Evolutionary conservation across 2,113 vertebrate genomes (phyloP).

Genomic region (Chloropsis hardwickii): DNA sequence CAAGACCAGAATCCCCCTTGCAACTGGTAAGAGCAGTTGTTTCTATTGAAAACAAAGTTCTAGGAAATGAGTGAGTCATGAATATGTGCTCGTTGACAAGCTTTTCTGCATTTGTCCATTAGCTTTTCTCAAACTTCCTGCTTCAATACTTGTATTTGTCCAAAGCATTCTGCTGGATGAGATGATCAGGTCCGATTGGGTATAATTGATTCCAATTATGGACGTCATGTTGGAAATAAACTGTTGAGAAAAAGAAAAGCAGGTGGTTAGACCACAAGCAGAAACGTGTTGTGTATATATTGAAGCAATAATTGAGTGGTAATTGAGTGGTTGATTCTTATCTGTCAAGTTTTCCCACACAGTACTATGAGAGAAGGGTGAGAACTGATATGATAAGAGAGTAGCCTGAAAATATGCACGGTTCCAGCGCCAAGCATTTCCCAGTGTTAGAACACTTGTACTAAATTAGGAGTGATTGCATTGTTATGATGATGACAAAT

Average conservation of each 20-base stretch:
- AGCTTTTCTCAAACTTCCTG: background rate
- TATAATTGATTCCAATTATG: background rate
- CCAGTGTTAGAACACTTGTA: background rate
- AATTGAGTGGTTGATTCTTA: conserved; percentile 40
- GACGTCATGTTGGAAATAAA: background rate
- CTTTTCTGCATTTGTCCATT: background rate
- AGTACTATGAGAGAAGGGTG: background rate
- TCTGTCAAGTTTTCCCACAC: conserved; percentile 40
- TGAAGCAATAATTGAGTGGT: conserved; percentile 17
- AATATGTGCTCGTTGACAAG: background rate
- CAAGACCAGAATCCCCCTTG: background rate
- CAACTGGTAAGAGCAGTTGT: background rate
- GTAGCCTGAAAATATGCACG: background rate
- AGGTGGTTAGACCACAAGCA: conserved; percentile 12
- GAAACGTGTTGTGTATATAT: background rate
- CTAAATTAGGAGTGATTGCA: conserved; percentile 7
- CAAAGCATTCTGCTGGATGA: background rate
- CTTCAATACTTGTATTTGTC: background rate
- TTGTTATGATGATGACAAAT: background rate
- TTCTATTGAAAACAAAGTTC: background rate
- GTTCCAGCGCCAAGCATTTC: background rate
- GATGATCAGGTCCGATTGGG: background rate
- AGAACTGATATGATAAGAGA: conserved; percentile 16
- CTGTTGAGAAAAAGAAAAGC: background rate
- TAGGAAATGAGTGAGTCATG: background rate